These are phyloP conservation scores for Pteronura brasiliensis DNA, from an alignment of 2,113 vertebrate genomes.

Conservation along the genomic window DNA sequence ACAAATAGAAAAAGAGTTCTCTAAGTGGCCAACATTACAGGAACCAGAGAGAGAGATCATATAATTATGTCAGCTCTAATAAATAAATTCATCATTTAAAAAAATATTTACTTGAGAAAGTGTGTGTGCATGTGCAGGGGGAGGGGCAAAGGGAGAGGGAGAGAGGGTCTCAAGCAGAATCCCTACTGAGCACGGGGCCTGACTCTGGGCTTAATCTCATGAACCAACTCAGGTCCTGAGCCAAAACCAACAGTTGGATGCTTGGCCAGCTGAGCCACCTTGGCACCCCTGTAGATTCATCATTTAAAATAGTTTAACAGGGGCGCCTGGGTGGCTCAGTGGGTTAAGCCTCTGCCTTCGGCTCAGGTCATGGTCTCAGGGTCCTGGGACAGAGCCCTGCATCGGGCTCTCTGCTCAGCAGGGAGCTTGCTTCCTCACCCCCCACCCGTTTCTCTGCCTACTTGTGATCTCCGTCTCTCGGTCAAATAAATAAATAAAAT, in stretches of 20 bases:
- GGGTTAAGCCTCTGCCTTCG: too few species aligned
- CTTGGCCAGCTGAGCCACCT: not conserved
- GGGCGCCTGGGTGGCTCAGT: too few species aligned
- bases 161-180: not conserved
- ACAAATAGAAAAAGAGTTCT: conserved; percentile 62
- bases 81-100: conserved; percentile 66
- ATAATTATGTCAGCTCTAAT: conserved; percentile 65
- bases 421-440: too few species aligned
- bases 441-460: too few species aligned
- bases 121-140: not conserved
- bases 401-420: too few species aligned
- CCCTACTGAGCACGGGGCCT: not conserved
- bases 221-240: not conserved
- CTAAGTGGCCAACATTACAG: conserved; percentile 57
- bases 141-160: not conserved
- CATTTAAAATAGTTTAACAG: conserved; percentile 35
- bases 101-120: not conserved
- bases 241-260: not conserved
- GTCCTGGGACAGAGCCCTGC: fast-evolving
- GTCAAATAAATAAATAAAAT: too few species aligned
- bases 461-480: too few species aligned
- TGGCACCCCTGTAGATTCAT: conserved; percentile 45
- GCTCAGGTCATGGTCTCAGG: too few species aligned
- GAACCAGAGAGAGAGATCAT: conserved; percentile 57
- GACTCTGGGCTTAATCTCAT: not conserved